Evolutionary conservation across 2,888 invertebrate genomes (phyloP).

Genomic region (Idaea biselata): DNA sequence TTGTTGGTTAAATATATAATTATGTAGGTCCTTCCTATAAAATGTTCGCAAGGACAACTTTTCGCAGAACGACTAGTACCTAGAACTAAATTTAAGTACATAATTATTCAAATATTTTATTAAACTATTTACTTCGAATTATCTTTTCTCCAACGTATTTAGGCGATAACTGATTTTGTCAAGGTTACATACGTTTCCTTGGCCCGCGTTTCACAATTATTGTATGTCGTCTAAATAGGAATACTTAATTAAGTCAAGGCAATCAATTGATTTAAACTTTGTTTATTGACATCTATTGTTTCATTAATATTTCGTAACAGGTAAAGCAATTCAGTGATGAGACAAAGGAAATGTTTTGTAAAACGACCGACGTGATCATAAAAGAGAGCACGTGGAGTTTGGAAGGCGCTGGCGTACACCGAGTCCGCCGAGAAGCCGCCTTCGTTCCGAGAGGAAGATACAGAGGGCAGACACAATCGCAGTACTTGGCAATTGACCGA

Average conservation of each 20-base stretch:
- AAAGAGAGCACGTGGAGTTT: conserved; percentile 12
- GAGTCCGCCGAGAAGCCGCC: conserved; percentile 48
- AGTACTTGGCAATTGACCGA: conserved; percentile 83
- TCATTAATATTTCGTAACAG: conserved; percentile 39
- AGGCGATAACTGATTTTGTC: conserved; percentile 56
- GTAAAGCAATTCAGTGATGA: conserved; percentile 35
- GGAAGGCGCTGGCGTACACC: conserved; percentile 18
- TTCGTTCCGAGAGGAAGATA: conserved; percentile 68
- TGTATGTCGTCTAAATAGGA: conserved; percentile 43
- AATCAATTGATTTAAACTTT: conserved; percentile 9
- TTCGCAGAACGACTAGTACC: too few species aligned
- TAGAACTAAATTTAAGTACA: neutral
- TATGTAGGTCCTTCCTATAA: too few species aligned
- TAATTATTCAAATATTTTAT: conserved; percentile 5
- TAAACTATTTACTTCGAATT: conserved; percentile 8
- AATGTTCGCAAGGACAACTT: too few species aligned
- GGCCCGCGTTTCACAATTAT: conserved; percentile 62
- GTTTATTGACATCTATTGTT: conserved; percentile 18
- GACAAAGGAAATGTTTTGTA: conserved; percentile 41
- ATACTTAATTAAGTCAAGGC: conserved; percentile 34
- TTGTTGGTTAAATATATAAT: too few species aligned
- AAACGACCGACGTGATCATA: conserved; percentile 26
- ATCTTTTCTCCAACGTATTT: conserved; percentile 27
- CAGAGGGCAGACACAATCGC: conserved; percentile 91
- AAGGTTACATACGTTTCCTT: conserved; percentile 58